Evolutionary conservation across 2,113 vertebrate species (phyloP).

Genomic region (Prietella phreatophila): DNA sequence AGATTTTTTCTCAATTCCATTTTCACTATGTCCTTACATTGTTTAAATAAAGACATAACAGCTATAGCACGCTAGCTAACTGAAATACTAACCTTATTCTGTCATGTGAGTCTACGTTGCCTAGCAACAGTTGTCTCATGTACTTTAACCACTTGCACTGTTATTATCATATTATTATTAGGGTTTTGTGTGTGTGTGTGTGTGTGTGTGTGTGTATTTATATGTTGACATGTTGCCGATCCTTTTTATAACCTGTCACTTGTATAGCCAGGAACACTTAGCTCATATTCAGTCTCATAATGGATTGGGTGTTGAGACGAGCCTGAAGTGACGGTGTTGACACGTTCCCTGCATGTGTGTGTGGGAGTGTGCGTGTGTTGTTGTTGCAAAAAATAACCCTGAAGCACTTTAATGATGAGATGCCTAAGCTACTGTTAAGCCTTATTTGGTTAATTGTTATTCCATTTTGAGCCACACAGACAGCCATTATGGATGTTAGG

Average conservation of each 20-base stretch:
- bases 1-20: not conserved
- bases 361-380: conserved; percentile 54
- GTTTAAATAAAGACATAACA: not conserved
- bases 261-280: conserved; percentile 63
- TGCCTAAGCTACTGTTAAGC: conserved; percentile 50
- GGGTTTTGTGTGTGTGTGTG: conserved; percentile 17
- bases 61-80: not conserved
- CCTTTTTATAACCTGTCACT: conserved; percentile 74
- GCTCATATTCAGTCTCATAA: conserved; percentile 68
- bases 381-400: conserved; percentile 64
- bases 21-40: not conserved
- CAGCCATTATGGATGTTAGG: not conserved
- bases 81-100: not conserved
- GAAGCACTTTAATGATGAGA: conserved; percentile 60
- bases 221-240: conserved; percentile 50
- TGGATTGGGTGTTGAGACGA: conserved; percentile 76
- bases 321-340: conserved; percentile 64
- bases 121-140: not conserved
- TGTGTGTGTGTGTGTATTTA: conserved; percentile 46
- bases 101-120: not conserved
- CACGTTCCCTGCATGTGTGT: conserved; percentile 44
- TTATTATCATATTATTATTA: not conserved
- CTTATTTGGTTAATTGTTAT: conserved; percentile 56
- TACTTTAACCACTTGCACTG: not conserved
- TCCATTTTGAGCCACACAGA: conserved; percentile 8